Conservation (phyloP, 2,888 invertebrate genomes). For the Xanthorhoe designata region DNA sequence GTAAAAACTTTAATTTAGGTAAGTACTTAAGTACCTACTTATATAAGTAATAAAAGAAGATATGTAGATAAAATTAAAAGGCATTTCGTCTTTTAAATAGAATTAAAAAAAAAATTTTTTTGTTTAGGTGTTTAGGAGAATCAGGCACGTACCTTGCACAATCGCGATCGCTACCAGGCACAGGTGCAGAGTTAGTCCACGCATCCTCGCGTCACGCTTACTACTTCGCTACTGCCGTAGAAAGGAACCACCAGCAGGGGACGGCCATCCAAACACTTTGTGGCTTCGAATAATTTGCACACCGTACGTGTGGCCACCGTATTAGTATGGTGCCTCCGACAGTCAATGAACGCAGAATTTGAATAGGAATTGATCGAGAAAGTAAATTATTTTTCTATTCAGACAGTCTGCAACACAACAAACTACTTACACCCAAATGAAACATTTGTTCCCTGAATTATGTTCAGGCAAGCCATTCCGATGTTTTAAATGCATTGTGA, state of each 20-base stretch:
- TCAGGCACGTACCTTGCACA: conserved; percentile 41
- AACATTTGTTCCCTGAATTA: background rate
- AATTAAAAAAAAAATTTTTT: background rate
- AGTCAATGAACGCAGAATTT: conserved; percentile 8
- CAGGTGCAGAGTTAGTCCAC: conserved; percentile 33
- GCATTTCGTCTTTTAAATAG: background rate
- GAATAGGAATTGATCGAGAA: conserved; percentile 18
- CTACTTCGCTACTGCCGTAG: conserved; percentile 30
- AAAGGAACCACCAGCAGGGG: conserved; percentile 23
- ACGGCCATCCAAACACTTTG: conserved; percentile 4
- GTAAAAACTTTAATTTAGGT: too few species aligned
- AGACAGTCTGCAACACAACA: background rate
- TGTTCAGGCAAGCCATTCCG: background rate
- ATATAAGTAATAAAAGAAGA: too few species aligned
- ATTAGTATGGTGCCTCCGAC: conserved; percentile 2
- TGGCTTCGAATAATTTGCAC: conserved; percentile 28
- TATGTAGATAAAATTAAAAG: too few species aligned
- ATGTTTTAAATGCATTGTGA: conserved; percentile 9
- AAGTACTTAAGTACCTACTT: too few species aligned
- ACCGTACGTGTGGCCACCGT: conserved; percentile 13
- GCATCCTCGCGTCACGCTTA: conserved; percentile 44
- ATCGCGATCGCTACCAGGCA: conserved; percentile 33
- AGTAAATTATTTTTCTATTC: conserved; percentile 4
- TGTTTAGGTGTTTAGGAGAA: background rate
- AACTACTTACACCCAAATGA: conserved; percentile 7